Percentiles rank a stretch among this genome's conserved stretches.
Evolutionary conservation across 2,888 invertebrate genomes (phyloP).

Genomic region (Stegana nigrithorax): DNA sequence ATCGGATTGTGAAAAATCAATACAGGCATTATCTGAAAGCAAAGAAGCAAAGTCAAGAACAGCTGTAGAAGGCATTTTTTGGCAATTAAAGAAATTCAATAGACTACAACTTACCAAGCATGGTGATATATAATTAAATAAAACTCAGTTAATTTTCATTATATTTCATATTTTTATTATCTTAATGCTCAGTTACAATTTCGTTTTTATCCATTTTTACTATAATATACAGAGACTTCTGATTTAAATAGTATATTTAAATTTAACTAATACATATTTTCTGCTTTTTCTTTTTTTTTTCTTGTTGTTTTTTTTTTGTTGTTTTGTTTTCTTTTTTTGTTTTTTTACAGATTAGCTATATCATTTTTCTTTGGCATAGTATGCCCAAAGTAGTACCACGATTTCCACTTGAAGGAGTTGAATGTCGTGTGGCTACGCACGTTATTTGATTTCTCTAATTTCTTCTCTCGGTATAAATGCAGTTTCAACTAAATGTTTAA

Average conservation of each 20-base stretch:
- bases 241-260: background rate
- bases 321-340: background rate
- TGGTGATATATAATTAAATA: too few relatives aligned
- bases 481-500: background rate
- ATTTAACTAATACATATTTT: slow-evolving; percentile 3
- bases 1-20: too few relatives aligned
- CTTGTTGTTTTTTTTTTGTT: background rate
- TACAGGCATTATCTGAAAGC: too few relatives aligned
- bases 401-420: too few relatives aligned
- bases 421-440: background rate
- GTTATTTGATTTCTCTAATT: background rate
- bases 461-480: slow-evolving; percentile 1
- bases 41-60: too few relatives aligned
- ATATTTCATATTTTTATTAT: slow-evolving; percentile 18
- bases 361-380: background rate
- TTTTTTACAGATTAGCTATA: background rate
- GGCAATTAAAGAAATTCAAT: background rate
- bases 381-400: background rate
- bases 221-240: background rate
- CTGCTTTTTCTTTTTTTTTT: background rate
- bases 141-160: slow-evolving; percentile 4
- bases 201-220: background rate
- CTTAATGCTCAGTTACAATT: slow-evolving; percentile 23
- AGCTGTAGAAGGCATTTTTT: background rate
- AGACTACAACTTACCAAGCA: too few relatives aligned